phyloP scores from a whole-genome alignment of 2,113 vertebrate species.

The Calidris pygmaea region DNA sequence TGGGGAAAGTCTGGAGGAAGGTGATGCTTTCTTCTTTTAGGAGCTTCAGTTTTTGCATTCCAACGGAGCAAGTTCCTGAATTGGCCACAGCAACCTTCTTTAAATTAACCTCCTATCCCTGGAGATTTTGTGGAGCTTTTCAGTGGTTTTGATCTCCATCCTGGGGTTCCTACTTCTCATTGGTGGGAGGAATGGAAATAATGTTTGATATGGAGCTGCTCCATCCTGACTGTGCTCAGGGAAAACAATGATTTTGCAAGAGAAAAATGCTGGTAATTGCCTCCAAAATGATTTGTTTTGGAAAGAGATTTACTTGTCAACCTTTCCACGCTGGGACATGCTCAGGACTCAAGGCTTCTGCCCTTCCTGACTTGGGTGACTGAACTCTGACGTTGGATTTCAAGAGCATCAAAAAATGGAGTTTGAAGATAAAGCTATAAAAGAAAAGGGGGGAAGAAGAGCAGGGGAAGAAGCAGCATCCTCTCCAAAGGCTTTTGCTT shows the following conservation, averaged over 20 bases:
- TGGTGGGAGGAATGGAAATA: not conserved
- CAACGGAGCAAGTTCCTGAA: not conserved
- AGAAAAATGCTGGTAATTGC: not conserved
- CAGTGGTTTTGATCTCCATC: not conserved
- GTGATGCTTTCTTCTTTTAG: not conserved
- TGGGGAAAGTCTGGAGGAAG: not conserved
- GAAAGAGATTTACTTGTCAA: not conserved
- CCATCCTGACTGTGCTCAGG: not conserved
- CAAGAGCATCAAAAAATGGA: not conserved
- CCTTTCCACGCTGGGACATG: rapidly evolving
- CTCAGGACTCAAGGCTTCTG: not conserved
- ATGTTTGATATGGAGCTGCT: rapidly evolving
- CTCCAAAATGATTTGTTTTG: not conserved
- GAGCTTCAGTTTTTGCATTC: not conserved
- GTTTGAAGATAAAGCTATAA: not conserved
- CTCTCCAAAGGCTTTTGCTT: not conserved
- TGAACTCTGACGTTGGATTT: not conserved
- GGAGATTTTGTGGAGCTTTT: not conserved
- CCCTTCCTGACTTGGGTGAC: not conserved
- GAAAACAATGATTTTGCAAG: not conserved
- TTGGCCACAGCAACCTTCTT: not conserved
- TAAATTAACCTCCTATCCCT: not conserved
- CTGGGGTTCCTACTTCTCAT: not conserved
- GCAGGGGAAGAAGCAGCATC: not conserved
- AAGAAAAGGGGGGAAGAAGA: not conserved